Conservation (phyloP, 2,888 invertebrate species). For the Eurytoma adleriae region DNA sequence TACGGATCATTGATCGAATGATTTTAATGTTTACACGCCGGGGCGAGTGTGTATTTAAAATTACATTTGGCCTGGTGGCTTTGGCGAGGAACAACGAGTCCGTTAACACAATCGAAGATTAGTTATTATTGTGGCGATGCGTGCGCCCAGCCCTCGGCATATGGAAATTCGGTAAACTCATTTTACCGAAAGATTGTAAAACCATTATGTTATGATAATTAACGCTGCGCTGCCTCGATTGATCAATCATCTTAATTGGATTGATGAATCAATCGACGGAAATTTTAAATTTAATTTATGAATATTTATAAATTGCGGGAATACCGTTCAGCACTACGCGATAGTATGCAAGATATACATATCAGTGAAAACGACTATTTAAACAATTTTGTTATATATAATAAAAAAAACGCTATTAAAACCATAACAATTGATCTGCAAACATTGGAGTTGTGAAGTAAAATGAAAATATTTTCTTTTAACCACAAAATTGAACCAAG, state of each 20-base stretch:
- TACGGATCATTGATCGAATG: conserved; percentile 36
- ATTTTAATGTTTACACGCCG: conserved; percentile 45
- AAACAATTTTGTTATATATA: no score
- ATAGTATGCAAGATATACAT: no score
- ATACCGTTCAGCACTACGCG: no score
- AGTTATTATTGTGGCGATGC: conserved; percentile 11
- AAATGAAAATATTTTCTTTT: no score
- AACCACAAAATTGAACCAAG: no score
- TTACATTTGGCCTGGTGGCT: conserved; percentile 12
- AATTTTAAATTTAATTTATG: no score
- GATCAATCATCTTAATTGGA: neutral
- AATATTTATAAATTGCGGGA: no score
- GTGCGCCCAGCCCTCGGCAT: neutral
- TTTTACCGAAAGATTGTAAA: conserved; percentile 17
- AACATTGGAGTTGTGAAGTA: no score
- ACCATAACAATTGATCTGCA: no score
- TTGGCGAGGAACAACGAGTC: conserved; percentile 16
- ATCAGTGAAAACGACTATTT: no score
- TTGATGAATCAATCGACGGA: no score
- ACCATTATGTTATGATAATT: conserved; percentile 29
- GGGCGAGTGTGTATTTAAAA: conserved; percentile 31
- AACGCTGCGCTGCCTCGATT: neutral
- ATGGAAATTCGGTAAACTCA: conserved; percentile 31
- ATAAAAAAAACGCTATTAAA: no score
- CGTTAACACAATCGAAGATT: conserved; percentile 37